Evolutionary conservation across 2,113 vertebrate species (phyloP).

Genomic region (Raja brachyura): DNA sequence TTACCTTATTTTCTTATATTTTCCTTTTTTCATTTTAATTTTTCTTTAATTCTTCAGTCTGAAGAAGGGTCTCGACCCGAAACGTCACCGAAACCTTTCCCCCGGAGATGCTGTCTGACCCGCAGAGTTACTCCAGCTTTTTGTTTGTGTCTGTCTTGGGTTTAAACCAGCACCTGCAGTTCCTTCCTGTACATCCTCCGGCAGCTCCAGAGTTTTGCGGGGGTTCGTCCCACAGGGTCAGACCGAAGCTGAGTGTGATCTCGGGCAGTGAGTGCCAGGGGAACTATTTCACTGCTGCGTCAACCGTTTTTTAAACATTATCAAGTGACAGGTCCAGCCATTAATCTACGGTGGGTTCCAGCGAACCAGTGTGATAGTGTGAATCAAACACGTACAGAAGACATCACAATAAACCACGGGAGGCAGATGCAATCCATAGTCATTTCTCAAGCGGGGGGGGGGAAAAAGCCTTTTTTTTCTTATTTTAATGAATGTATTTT

Average conservation of each 20-base stretch:
- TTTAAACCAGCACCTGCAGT: too few relatives aligned
- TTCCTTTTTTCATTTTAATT: too few relatives aligned
- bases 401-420: background rate
- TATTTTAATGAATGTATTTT: too few relatives aligned
- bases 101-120: too few relatives aligned
- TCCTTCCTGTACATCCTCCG: too few relatives aligned
- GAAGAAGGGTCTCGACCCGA: too few relatives aligned
- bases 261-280: background rate
- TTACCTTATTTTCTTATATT: too few relatives aligned
- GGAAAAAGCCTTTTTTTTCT: background rate
- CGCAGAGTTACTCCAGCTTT: too few relatives aligned
- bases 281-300: background rate
- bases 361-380: background rate
- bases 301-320: background rate
- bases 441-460: background rate
- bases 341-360: background rate
- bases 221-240: background rate
- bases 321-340: background rate
- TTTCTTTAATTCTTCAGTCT: too few relatives aligned
- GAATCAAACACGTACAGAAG: background rate
- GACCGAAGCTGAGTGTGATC: background rate
- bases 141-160: too few relatives aligned
- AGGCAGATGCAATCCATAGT: background rate
- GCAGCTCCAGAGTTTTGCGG: background rate
- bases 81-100: too few relatives aligned